These are phyloP conservation scores for Meteorus sp. DNA, from an alignment of 1,140 invertebrate genomes.

Conservation along the genomic window DNA sequence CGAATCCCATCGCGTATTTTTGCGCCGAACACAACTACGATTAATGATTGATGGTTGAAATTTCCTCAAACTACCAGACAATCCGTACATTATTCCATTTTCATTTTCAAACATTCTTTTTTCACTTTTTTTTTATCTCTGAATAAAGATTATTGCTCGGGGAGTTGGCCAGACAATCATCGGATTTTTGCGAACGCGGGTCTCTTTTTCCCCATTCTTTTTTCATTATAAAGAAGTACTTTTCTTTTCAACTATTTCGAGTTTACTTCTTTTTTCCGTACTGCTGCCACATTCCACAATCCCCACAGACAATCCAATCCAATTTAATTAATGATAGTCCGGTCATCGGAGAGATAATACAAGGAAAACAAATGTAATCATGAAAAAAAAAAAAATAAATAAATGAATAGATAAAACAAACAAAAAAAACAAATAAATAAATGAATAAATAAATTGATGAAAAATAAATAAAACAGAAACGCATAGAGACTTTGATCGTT, in stretches of 20 bases:
- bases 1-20: too few species aligned
- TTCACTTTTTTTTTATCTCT: conserved; percentile 13
- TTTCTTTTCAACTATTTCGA: conserved; percentile 51
- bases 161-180: conserved; percentile 59
- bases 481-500: conserved; percentile 60
- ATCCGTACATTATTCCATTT: conserved; percentile 16
- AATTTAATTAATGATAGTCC: conserved; percentile 37
- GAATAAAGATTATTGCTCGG: conserved; percentile 54
- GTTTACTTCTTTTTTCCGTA: conserved; percentile 38
- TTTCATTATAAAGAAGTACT: conserved; percentile 29
- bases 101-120: conserved; percentile 19
- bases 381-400: conserved; percentile 31
- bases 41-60: too few species aligned
- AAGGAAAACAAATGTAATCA: conserved; percentile 13
- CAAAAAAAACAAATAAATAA: conserved; percentile 20
- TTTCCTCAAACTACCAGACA: conserved; percentile 27
- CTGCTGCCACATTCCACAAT: conserved; percentile 61
- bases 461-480: conserved; percentile 38
- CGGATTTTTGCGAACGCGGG: conserved; percentile 39
- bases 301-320: conserved; percentile 59
- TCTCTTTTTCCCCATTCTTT: conserved; percentile 29
- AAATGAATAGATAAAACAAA: conserved; percentile 9
- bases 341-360: conserved; percentile 39
- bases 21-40: neutral
- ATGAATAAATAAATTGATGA: conserved; percentile 10